Evolutionary conservation across 2,888 invertebrate genomes (phyloP).

Genomic region (Apamea anceps): DNA sequence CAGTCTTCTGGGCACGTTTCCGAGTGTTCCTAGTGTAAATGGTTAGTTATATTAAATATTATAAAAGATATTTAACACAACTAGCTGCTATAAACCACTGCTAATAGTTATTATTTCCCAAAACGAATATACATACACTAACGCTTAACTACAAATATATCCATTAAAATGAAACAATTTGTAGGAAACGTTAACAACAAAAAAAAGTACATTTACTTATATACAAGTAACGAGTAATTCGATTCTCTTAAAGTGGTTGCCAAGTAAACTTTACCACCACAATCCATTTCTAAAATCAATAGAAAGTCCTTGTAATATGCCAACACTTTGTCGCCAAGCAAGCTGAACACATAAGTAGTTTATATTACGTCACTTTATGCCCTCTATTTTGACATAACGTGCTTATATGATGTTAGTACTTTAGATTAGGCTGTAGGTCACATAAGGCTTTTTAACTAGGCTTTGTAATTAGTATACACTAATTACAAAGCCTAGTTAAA

Average conservation of each 20-base stretch:
- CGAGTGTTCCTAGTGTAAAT: not conserved
- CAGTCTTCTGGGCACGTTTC: not conserved
- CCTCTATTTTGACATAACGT: not conserved
- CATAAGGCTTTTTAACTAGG: too few species aligned
- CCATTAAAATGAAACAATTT: not conserved
- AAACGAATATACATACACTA: not conserved
- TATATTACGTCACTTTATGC: slow-evolving; percentile 6
- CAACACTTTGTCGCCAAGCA: slow-evolving; percentile 3
- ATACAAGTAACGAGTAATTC: not conserved
- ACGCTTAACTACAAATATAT: not conserved
- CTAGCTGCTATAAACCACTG: not conserved
- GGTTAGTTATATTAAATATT: not conserved
- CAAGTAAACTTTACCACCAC: not conserved
- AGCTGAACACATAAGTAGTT: not conserved
- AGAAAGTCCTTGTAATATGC: slow-evolving; percentile 27
- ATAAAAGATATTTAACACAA: not conserved
- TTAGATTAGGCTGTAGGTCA: not conserved
- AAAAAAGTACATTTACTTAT: not conserved
- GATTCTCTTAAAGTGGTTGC: not conserved
- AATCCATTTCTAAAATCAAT: slow-evolving; percentile 31
- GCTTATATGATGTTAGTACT: not conserved
- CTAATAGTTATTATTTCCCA: not conserved
- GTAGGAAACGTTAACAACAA: not conserved
- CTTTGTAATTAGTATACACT: too few species aligned
- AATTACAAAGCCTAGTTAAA: slow-evolving; percentile 25